Evolutionary conservation across 92 coral and sea anemone genomes (phyloP), one percentile per base, ranked within the genome.

Genomic region (Umimayanthus chanpuru): DNA sequence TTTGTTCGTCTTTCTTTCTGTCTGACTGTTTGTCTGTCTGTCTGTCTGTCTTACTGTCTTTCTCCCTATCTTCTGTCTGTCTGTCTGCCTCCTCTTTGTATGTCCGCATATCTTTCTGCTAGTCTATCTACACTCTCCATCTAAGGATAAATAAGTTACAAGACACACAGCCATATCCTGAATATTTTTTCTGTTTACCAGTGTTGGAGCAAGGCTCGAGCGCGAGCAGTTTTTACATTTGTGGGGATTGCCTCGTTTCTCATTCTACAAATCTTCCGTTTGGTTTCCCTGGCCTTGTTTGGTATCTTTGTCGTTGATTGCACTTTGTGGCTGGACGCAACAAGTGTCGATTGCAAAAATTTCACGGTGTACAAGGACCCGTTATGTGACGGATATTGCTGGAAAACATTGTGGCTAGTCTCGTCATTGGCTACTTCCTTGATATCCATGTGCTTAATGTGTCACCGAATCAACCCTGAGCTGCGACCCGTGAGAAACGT

Each of bases 231-330:
- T 32, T 8, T 80, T 80, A n/a, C 9, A 29, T 41, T 80, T 29
- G 43, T 80, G 1, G 84, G 84, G 3, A 10, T 53, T 12, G 14
- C 29, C 15, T 56, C 49, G 18, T 80, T 80, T 80, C 64, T 92
- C 21, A 0, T 67, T 26, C 84, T 89, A 29, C 96, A 93, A 84
- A 25, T 89, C 71, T 92, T 93, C 67, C 91, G 96, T 26, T 82
- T 93, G 75, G 73, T 49, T 28, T 47, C 92, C 6, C 41, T 93
- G 79, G 92, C 76, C 30, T 85, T 93, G 92, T 93, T 92, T 77
- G 78, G 94, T 1, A 90, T 91, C 29, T 93, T 93, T 81, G 49
- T 85, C 80, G 66, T 92, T 28, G 91, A 93, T 81, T 93, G 96
- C 29, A 93, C 93, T 8, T 84, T 93, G 36, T 92, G 88, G 73